phyloP scores from a whole-genome alignment of 2,888 invertebrate species.

The Cheilosia urbana region DNA sequence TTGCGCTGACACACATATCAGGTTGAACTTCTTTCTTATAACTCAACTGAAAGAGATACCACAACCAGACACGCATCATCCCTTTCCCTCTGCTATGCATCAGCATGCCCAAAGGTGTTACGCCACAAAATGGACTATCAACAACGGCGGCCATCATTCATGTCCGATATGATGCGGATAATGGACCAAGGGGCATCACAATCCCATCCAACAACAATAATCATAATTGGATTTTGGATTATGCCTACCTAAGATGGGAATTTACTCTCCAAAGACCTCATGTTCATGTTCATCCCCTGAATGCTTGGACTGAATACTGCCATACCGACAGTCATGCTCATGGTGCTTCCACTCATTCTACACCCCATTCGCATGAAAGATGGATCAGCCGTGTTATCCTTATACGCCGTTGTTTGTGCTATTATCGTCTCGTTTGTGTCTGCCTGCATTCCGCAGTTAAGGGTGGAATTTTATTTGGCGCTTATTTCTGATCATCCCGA shows the following conservation, averaged over 20 bases:
- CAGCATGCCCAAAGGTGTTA: constrained; percentile 30
- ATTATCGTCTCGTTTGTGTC: constrained; percentile 40
- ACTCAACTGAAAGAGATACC: constrained; percentile 4
- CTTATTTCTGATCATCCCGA: constrained; percentile 43
- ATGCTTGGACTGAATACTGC: neutral
- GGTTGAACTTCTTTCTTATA: neutral
- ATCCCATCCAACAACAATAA: constrained; percentile 35
- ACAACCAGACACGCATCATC: neutral
- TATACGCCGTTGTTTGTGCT: constrained; percentile 35
- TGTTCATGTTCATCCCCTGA: constrained; percentile 13
- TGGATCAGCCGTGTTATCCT: constrained; percentile 3
- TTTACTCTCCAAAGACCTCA: constrained; percentile 28
- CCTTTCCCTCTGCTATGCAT: neutral
- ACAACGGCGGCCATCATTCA: constrained; percentile 63
- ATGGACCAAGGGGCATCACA: constrained; percentile 1
- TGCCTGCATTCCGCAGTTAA: constrained; percentile 35
- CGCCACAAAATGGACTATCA: constrained; percentile 66
- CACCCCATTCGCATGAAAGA: constrained; percentile 52
- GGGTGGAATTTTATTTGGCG: constrained; percentile 36
- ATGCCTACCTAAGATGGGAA: constrained; percentile 58
- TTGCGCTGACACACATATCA: neutral
- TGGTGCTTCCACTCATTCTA: constrained; percentile 10
- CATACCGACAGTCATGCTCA: neutral
- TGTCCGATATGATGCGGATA: constrained; percentile 25
- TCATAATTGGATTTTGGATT: constrained; percentile 70